These are phyloP conservation scores for Pantelozetes paolii DNA, from an alignment of 2,888 invertebrate genomes.

Conservation along the genomic window DNA sequence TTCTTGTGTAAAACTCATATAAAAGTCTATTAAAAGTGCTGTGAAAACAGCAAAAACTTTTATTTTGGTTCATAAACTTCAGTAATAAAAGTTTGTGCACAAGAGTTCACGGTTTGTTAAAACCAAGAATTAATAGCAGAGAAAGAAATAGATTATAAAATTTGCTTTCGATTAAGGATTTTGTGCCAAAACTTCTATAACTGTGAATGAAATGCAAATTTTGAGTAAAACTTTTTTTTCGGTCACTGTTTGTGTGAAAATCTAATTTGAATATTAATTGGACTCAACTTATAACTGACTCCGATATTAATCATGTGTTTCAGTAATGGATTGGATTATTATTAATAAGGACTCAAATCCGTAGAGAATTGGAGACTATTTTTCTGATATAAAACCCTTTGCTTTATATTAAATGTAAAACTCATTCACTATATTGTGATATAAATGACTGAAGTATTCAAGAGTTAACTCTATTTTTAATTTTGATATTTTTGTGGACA, in stretches of 20 bases:
- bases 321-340: slow-evolving; percentile 1
- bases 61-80: not conserved
- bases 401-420: not conserved
- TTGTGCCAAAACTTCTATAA: not conserved
- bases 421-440: not conserved
- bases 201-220: slow-evolving; percentile 32
- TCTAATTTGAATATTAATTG: slow-evolving; percentile 34
- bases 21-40: too few relatives aligned
- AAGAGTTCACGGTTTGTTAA: not conserved
- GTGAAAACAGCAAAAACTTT: too few relatives aligned
- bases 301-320: slow-evolving; percentile 21
- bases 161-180: slow-evolving; percentile 8
- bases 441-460: slow-evolving; percentile 8
- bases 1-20: not conserved
- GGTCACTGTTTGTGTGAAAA: not conserved
- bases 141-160: slow-evolving; percentile 6
- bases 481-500: not conserved
- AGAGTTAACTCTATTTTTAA: slow-evolving; percentile 11
- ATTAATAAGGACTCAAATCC: slow-evolving; percentile 10
- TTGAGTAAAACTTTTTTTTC: too few relatives aligned
- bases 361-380: not conserved
- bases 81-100: not conserved
- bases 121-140: not conserved
- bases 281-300: slow-evolving; percentile 10
- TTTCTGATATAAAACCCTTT: too few relatives aligned